Conservation (phyloP, 2,113 vertebrate species). For the Pachycephala philippinensis region DNA sequence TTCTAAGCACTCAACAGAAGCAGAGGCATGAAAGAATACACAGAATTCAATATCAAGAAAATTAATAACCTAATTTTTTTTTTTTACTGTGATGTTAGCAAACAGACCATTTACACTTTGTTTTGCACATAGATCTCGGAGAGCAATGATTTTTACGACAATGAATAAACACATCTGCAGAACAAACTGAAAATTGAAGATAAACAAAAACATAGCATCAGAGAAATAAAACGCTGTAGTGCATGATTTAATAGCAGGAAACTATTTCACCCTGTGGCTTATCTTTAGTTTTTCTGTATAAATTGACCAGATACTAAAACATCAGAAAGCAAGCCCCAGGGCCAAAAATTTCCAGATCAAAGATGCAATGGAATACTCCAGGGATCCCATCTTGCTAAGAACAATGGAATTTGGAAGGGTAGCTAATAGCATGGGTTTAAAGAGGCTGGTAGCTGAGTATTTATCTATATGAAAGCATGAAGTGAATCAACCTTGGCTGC, state of each 20-base stretch:
- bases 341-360: background rate
- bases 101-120: slow-evolving; percentile 30
- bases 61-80: slow-evolving; percentile 3
- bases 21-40: background rate
- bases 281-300: background rate
- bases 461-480: background rate
- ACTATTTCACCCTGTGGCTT: background rate
- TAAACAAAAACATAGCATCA: background rate
- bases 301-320: background rate
- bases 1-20: background rate
- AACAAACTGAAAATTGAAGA: slow-evolving; percentile 33
- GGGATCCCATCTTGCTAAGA: background rate
- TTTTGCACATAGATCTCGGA: slow-evolving; percentile 27
- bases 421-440: background rate
- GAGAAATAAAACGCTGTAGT: background rate
- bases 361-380: background rate
- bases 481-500: background rate
- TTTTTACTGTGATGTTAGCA: slow-evolving; percentile 23
- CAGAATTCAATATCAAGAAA: slow-evolving; percentile 31
- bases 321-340: background rate
- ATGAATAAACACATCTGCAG: slow-evolving; percentile 10
- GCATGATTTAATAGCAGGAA: slow-evolving; percentile 37
- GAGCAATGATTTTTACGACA: background rate
- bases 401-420: background rate
- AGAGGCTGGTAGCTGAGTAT: background rate